Evolutionary conservation across 1,140 invertebrate genomes (phyloP).

Genomic region (Eulimnadia texana): DNA sequence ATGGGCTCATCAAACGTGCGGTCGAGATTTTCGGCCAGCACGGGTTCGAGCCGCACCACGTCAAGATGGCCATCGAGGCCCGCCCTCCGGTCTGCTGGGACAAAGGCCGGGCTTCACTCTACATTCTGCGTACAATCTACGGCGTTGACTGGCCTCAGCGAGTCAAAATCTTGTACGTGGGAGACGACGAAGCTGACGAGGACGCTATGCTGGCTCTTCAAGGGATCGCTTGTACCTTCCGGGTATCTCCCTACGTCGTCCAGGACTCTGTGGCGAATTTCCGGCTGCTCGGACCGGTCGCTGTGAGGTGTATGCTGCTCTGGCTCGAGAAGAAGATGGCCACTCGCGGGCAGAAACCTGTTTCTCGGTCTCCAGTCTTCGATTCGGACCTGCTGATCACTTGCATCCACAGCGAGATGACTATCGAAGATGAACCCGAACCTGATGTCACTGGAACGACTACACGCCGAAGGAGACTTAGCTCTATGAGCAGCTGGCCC

Average conservation of each 20-base stretch:
- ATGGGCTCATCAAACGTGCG: constrained; percentile 24
- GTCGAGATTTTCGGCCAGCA: constrained; percentile 24
- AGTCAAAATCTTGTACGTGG: constrained; percentile 29
- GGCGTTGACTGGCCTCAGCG: constrained; percentile 31
- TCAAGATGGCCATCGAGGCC: constrained; percentile 27
- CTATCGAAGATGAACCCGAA: constrained; percentile 22
- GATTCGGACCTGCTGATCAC: constrained; percentile 7
- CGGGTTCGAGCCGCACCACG: constrained; percentile 27
- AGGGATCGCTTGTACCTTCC: constrained; percentile 29
- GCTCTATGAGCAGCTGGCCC: constrained; percentile 3
- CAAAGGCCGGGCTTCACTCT: constrained; percentile 29
- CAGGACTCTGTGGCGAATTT: constrained; percentile 27
- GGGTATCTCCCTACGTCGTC: constrained; percentile 26
- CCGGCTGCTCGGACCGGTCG: constrained; percentile 25
- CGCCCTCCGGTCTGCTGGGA: constrained; percentile 31
- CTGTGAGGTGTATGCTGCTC: constrained; percentile 27
- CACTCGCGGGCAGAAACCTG: constrained; percentile 4
- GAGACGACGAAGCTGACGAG: constrained; percentile 31
- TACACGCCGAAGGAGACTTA: constrained; percentile 4
- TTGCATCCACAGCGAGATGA: constrained; percentile 24
- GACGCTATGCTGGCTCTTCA: constrained; percentile 29
- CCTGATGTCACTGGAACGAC: neutral
- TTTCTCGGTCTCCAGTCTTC: constrained; percentile 11
- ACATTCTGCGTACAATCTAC: constrained; percentile 29
- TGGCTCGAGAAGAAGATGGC: constrained; percentile 28